A percentile compares a stretch with the other conserved stretches of the same genome.
Evolutionary conservation across 2,113 vertebrate genomes (phyloP).

Genomic region (Myotis davidii): DNA sequence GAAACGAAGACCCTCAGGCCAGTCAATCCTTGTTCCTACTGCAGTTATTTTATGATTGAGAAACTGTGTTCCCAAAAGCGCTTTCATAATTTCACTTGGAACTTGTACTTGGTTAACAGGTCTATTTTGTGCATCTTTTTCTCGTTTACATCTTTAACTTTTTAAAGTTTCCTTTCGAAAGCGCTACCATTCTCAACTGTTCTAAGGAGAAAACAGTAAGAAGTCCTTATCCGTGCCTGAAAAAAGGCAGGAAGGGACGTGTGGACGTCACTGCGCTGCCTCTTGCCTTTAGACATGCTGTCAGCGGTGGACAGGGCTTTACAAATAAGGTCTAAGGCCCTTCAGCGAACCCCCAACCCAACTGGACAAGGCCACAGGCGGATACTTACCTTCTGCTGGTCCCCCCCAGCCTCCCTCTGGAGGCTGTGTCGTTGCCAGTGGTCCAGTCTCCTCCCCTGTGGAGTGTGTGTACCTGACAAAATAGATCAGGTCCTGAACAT

Average conservation of each 20-base stretch:
- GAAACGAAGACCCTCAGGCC: not conserved
- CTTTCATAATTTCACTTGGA: not conserved
- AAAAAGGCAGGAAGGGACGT: not conserved
- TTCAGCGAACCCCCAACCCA: not conserved
- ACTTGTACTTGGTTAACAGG: not conserved
- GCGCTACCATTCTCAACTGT: not conserved
- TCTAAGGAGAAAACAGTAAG: not conserved
- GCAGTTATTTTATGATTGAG: not conserved
- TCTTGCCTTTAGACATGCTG: not conserved
- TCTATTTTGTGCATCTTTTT: not conserved
- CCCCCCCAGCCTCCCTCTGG: constrained; percentile 25
- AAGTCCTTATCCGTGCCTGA: not conserved
- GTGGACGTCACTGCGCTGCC: no score
- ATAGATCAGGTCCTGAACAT: constrained; percentile 94
- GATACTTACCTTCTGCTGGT: constrained; percentile 73
- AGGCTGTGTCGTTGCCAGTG: constrained; percentile 67
- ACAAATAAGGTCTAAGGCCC: not conserved
- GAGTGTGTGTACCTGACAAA: constrained; percentile 91
- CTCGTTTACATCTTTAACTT: not conserved
- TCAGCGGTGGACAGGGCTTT: not conserved
- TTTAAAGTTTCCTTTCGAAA: constrained; percentile 10
- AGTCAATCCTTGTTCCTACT: not conserved
- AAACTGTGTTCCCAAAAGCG: not conserved
- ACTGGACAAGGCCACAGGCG: not conserved
- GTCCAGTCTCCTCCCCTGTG: constrained; percentile 82